Conservation (phyloP, 2,797 vertebrate genomes). For the Brachyrhaphis roseni region DNA sequence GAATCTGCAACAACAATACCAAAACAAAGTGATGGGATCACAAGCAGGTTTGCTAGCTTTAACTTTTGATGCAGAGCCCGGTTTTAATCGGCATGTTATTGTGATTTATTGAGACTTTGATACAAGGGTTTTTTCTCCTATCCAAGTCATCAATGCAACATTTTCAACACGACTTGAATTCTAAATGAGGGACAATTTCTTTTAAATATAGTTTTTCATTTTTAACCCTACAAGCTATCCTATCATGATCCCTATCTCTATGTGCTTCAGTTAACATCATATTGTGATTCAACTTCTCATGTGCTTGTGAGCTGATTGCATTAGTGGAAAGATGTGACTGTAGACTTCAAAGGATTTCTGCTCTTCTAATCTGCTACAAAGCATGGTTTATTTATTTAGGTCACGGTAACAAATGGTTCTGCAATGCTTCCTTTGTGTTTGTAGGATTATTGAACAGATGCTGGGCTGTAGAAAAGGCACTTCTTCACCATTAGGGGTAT, state of each 20-base stretch:
- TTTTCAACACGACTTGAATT: not conserved
- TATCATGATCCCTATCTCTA: not conserved
- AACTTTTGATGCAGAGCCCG: not conserved
- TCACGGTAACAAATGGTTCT: slow-evolving; percentile 24
- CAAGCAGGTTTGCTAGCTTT: not conserved
- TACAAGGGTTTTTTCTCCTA: not conserved
- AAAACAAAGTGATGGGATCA: not conserved
- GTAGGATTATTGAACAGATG: slow-evolving; percentile 15
- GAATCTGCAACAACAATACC: not conserved
- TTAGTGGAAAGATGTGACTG: slow-evolving; percentile 12
- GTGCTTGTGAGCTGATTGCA: not conserved
- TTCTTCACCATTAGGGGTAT: not conserved
- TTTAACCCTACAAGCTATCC: not conserved
- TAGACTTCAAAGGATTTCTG: slow-evolving; percentile 24
- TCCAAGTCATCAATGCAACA: not conserved
- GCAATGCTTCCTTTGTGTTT: slow-evolving; percentile 10
- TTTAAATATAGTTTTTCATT: not conserved
- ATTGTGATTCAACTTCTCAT: not conserved
- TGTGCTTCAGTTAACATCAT: not conserved
- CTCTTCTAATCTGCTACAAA: slow-evolving; percentile 17
- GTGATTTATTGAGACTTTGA: not conserved
- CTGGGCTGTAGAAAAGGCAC: slow-evolving; percentile 7
- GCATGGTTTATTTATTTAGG: slow-evolving; percentile 29
- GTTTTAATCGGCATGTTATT: not conserved
- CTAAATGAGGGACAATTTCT: not conserved